Percentiles rank a stretch among this genome's conserved stretches.
These are phyloP conservation scores for Chrysogorgia sp. DNA, from an alignment of 92 coral and sea anemone genomes.

Conservation along the genomic window DNA sequence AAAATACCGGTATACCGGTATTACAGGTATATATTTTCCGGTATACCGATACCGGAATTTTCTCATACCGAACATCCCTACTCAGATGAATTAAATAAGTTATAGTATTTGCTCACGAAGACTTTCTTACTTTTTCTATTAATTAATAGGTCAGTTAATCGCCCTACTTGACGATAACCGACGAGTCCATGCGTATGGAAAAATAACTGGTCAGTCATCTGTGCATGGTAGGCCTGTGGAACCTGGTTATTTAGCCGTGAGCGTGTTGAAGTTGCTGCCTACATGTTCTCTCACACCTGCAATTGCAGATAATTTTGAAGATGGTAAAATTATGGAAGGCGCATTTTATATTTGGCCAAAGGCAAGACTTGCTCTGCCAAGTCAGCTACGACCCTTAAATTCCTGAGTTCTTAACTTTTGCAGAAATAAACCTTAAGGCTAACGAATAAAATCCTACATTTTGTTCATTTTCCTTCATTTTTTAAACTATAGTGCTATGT, in stretches of 20 bases:
- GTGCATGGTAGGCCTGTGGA: slow-evolving; percentile 1
- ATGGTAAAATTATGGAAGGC: neutral
- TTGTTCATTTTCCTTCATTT: too few relatives aligned
- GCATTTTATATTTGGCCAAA: slow-evolving; percentile 9
- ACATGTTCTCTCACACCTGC: neutral
- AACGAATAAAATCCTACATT: too few relatives aligned
- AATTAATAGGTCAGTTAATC: neutral
- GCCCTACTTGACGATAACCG: neutral
- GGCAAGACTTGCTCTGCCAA: neutral
- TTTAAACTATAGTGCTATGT: too few relatives aligned
- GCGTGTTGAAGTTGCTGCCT: neutral
- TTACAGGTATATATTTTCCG: too few relatives aligned
- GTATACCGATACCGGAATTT: too few relatives aligned
- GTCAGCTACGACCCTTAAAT: neutral
- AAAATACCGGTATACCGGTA: too few relatives aligned
- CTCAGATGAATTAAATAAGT: too few relatives aligned
- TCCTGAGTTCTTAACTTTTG: too few relatives aligned
- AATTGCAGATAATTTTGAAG: neutral
- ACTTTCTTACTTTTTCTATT: neutral
- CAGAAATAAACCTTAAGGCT: too few relatives aligned
- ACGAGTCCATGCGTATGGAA: slow-evolving; percentile 7
- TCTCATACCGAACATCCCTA: too few relatives aligned
- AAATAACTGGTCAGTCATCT: slow-evolving; percentile 7
- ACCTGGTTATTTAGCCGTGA: slow-evolving; percentile 5
- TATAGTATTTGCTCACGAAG: too few relatives aligned